These are phyloP conservation scores for Mycalesis mineus DNA, from an alignment of 2,888 invertebrate species.

Conservation along the genomic window DNA sequence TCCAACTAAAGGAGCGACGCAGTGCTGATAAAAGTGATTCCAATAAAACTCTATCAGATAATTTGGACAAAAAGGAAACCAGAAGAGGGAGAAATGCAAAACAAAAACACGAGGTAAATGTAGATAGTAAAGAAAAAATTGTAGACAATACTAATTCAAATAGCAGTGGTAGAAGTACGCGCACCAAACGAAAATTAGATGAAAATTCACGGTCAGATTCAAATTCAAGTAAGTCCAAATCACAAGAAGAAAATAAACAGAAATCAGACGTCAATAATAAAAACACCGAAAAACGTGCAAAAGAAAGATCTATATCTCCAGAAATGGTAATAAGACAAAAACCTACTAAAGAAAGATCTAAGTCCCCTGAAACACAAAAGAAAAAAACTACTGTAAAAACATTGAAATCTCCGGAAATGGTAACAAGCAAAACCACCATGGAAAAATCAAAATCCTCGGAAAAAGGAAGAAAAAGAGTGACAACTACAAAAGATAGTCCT, in stretches of 20 bases:
- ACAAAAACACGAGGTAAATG: conserved; percentile 8
- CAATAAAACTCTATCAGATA: not conserved
- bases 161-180: conserved; percentile 1
- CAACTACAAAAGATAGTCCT: conserved; percentile 5
- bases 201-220: not conserved
- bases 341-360: not conserved
- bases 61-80: not conserved
- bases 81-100: conserved; percentile 9
- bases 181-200: conserved; percentile 3
- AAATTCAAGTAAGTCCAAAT: not conserved
- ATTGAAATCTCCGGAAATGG: not conserved
- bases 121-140: not conserved
- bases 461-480: not conserved
- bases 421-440: not conserved
- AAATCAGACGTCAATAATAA: not conserved
- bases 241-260: not conserved
- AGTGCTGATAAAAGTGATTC: conserved; percentile 1
- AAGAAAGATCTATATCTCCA: not conserved
- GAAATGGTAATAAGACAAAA: not conserved
- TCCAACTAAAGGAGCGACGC: conserved; percentile 5
- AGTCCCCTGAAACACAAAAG: not conserved
- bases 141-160: not conserved
- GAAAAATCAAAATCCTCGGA: conserved; percentile 16
- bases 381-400: not conserved
- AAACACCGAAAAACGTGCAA: not conserved